Evolutionary conservation across 2,888 invertebrate genomes (phyloP), one percentile per base, ranked within the genome.

Genomic region (Auanema sp.): DNA sequence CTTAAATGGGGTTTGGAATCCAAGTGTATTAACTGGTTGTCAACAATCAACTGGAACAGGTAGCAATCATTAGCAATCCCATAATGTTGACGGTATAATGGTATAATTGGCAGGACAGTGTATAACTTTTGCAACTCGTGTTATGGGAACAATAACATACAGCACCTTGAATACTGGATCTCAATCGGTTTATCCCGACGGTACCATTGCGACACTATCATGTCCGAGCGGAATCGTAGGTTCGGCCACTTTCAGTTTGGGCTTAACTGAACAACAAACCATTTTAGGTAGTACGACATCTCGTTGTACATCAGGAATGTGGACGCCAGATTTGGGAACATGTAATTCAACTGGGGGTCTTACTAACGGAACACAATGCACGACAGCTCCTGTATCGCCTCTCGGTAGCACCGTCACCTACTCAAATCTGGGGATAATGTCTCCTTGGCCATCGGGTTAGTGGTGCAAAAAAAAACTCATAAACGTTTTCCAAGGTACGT

Each of bases 321-420:
- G 33, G 33, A 5, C 33, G 3, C 33, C 33, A 33, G 33, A 33
- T 33, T 33, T 33, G 33, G 33, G 33, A 5, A 33, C 33, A 3
- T 33, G 33, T 8, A 33, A 8, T 33, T 5, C 3, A 5, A 33
- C 33, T 33, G 33, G 33, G 3, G 33, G 33, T 3, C 33, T 33
- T 5, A 33, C 33, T 3, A 33, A 33, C 8, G 33, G n/a, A 56
- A 43, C 16, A 8, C 59, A 52, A 11, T 71, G 71, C 42, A 57
- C 60, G n/a, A 56, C 63, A 1, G 60, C 71, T 5, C 71, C 71
- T 11, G 21, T 58, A 41, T 61, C 59, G 12, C 65, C 71, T 11
- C 42, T 60, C 14, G 69, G 71, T 18, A 67, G 67, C 4, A 69
- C 66, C 4, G 21, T 66, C 23, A 67, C 65, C 3, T 71, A 71